Conservation (phyloP, 2,888 invertebrate genomes). For the Pseudococcus viburni region DNA sequence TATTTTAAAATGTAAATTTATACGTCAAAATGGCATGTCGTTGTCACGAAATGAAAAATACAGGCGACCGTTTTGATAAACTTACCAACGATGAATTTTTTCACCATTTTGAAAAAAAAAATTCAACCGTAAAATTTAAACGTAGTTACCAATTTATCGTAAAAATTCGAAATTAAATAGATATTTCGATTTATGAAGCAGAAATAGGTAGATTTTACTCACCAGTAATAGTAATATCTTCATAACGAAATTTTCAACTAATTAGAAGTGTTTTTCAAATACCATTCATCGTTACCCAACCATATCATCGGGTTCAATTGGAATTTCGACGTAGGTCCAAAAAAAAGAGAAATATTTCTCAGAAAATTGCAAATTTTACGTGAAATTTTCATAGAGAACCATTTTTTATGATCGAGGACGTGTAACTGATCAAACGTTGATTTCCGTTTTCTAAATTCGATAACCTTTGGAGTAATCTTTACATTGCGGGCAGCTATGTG, state of each 20-base stretch:
- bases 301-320: background rate
- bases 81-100: too few relatives aligned
- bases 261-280: background rate
- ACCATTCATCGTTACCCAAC: background rate
- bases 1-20: too few relatives aligned
- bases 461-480: background rate
- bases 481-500: background rate
- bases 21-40: too few relatives aligned
- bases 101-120: too few relatives aligned
- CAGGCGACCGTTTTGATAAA: too few relatives aligned
- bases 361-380: background rate
- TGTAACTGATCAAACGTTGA: background rate
- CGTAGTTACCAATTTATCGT: too few relatives aligned
- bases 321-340: background rate
- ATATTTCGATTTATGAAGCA: background rate
- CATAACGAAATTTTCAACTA: background rate
- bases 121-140: too few relatives aligned
- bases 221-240: background rate
- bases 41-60: too few relatives aligned
- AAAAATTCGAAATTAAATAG: too few relatives aligned
- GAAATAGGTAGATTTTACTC: background rate
- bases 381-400: background rate
- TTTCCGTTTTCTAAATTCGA: background rate
- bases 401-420: background rate
- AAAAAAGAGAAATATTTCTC: background rate